Base-by-base conservation (phyloP, 2,888 invertebrate genomes). In the Nowickia ferox region DNA sequence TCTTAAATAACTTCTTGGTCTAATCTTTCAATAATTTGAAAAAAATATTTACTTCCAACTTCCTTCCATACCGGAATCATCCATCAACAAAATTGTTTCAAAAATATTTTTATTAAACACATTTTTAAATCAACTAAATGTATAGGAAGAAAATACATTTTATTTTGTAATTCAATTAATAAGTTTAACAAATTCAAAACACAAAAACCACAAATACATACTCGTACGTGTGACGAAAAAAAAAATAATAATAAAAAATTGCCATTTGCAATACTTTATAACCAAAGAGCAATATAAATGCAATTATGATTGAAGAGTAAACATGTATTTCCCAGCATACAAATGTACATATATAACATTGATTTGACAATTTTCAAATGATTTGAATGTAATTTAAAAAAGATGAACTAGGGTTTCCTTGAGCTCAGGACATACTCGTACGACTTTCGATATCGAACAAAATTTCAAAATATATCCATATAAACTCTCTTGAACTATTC, bases 161-260 rank as follows among this genome's bases (percentile, higher is more conserved):
- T 38, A 38, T 71, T 71, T 71, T 46, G 59, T 61, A 74, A 51
- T 63, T 61, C 9, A 51, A 51, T 57, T 55, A 71, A 44, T 71
- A 22, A 51, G 0, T 42, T 63, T 51, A 65, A 44, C 38, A 55
- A 76, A 44, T 53, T 59, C 3, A 55, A 51, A 69, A 53, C n/a
- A 59, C 42, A 61, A 44, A 77, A 61, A 51, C 13, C 17, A 19
- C 15, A 40, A 51, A 19, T 9, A 57, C 9, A 30, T 30, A 30
- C 30, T 3, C 4, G 30, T 6, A 30, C 6, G 30, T 30, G 6
- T 11, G 5, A 15, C 40, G 66, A 71, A 38, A 66, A 76, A 1
- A 55, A 63, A 46, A 44, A 17, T 30, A 30, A 30, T 30, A 30
- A 30, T 10, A 10, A 66, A 83, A 78, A 51, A 53, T 79, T 75